Evolutionary conservation across 2,113 vertebrate genomes (phyloP), one percentile per base, ranked within the genome.

Genomic region (Epinephelus fuscoguttatus): DNA sequence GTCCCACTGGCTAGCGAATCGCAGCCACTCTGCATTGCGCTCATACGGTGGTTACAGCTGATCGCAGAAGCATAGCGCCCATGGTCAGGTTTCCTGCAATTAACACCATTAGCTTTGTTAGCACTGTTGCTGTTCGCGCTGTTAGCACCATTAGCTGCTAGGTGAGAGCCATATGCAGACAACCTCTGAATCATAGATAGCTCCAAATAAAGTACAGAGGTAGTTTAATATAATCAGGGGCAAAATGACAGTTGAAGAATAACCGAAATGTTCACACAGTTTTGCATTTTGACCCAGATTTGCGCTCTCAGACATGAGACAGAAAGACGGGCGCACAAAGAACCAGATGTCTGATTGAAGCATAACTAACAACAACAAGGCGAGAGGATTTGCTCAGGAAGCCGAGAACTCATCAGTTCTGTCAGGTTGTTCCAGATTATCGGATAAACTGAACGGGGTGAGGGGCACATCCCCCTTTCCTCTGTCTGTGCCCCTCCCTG

Each of bases 381-480:
- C 18, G 55, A 82, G 59, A 67, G 79, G 75, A 85, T 88, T 81
- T 90, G 50, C 57, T 71, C 63, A 23, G 57, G 40, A 53, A 67
- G 56, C 73, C 18, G 60, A 17, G 19, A 56, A 69, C 23, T 30
- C 75, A 70, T 79, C 52, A 18, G 33, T 33, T 59, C 40, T 19
- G 50, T 30, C 69, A 76, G 62, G 72, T 82, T 40, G 52, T 57
- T 74, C 55, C 60, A 81, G 82, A 83, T 90, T 88, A 85, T 40
- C 0, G 68, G 81, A 83, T 81, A 25, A 78, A 72, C 52, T 59
- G 45, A 12, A 27, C 17, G 27, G 57, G 12, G 30, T 30, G 30
- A 30, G 72, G 55, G 76, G 53, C 40, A 27, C 5, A 2, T 11
- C 30, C 33, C 47, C 11, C n/a, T 21, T 13, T 25, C 19, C 49